Evolutionary conservation across 2,113 vertebrate species (phyloP).

Genomic region (Picathartes gymnocephalus): DNA sequence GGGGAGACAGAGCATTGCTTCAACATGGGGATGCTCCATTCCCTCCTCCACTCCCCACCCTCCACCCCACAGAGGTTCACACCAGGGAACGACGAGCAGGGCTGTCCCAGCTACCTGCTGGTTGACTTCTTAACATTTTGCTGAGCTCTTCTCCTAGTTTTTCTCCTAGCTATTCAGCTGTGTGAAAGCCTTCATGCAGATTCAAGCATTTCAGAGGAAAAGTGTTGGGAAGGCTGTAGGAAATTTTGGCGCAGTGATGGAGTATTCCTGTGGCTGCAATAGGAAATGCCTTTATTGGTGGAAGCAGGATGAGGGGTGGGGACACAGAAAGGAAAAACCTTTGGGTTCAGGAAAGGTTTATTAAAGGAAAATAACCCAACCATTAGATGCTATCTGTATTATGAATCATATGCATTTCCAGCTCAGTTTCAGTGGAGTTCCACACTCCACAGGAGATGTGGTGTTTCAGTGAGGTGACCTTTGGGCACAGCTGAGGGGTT

Average conservation of each 20-base stretch:
- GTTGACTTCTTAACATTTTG: background rate
- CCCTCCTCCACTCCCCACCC: background rate
- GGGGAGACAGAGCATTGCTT: background rate
- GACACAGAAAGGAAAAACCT: background rate
- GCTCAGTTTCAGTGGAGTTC: background rate
- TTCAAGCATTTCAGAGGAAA: background rate
- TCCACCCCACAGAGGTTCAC: background rate
- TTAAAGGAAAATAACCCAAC: conserved; percentile 32
- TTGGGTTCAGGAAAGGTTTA: conserved; percentile 28
- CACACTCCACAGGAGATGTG: accelerated
- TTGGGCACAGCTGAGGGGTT: background rate
- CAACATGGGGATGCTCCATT: accelerated
- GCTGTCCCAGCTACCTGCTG: background rate
- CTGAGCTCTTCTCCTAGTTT: background rate
- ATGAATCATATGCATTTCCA: background rate
- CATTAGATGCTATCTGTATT: background rate
- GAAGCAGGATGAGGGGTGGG: background rate
- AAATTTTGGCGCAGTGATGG: background rate
- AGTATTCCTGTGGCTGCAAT: background rate
- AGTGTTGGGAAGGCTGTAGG: background rate
- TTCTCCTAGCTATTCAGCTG: background rate
- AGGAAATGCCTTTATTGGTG: conserved; percentile 26
- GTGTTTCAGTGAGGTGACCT: background rate
- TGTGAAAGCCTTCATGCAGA: background rate
- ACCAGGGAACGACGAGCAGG: background rate